phyloP scores from a whole-genome alignment of 2,888 invertebrate species.

The Lepidochrysops patricia region DNA sequence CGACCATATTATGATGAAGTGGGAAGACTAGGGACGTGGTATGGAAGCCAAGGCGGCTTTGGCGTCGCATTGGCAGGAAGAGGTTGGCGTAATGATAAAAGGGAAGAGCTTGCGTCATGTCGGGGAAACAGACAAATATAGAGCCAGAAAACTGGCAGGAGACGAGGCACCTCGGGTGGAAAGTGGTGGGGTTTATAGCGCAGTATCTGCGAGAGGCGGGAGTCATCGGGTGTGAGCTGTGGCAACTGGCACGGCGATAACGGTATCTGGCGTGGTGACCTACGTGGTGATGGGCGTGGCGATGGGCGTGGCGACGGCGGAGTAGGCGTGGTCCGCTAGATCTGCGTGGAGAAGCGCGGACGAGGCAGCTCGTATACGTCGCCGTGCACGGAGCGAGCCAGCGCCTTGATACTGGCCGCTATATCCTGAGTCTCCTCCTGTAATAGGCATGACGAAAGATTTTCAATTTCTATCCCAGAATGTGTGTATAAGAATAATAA shows the following conservation, averaged over 20 bases:
- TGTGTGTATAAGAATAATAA: too few relatives aligned
- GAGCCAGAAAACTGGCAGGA: not conserved
- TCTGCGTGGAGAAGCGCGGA: constrained; percentile 88
- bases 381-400: constrained; percentile 92
- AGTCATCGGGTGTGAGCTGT: not conserved
- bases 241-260: not conserved
- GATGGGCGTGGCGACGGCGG: not conserved
- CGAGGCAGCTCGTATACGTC: constrained; percentile 92
- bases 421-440: constrained; percentile 84
- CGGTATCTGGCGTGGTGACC: not conserved
- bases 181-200: not conserved
- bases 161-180: not conserved
- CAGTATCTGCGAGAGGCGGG: not conserved
- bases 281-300: not conserved
- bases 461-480: too few relatives aligned
- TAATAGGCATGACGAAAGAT: too few relatives aligned
- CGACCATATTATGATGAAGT: too few relatives aligned
- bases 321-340: constrained; percentile 67
- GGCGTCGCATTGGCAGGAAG: too few relatives aligned
- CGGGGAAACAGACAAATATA: too few relatives aligned
- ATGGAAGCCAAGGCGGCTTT: too few relatives aligned
- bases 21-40: too few relatives aligned
- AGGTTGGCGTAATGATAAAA: too few relatives aligned
- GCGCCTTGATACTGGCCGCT: constrained; percentile 92
- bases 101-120: too few relatives aligned